These are phyloP conservation scores for Eremophila alpestris DNA, from an alignment of 2,797 vertebrate genomes.

Conservation along the genomic window DNA sequence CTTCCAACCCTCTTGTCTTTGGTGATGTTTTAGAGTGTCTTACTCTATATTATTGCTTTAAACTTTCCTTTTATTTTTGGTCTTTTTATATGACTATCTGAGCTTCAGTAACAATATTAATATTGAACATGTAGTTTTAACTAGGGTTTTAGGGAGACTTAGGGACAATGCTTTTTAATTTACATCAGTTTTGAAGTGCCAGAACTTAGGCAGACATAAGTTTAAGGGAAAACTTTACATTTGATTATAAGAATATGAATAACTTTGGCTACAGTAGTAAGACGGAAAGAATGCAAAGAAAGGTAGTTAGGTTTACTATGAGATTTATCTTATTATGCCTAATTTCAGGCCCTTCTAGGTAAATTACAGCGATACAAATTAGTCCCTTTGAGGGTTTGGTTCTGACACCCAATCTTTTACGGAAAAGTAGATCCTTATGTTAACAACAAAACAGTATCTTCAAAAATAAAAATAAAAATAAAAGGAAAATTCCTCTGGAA, in stretches of 20 bases:
- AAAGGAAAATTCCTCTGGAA: neutral
- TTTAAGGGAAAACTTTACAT: neutral
- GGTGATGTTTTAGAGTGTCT: neutral
- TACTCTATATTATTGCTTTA: neutral
- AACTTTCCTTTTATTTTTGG: neutral
- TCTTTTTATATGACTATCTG: neutral
- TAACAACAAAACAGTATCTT: neutral
- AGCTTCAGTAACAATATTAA: neutral
- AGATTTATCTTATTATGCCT: neutral
- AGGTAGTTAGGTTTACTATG: neutral
- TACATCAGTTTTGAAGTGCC: neutral
- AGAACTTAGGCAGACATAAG: neutral
- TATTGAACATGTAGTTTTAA: neutral
- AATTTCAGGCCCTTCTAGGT: neutral
- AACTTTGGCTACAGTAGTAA: neutral
- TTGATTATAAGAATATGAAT: neutral
- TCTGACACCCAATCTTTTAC: neutral
- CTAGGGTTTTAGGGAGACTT: neutral
- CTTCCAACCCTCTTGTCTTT: neutral
- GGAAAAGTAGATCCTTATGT: neutral
- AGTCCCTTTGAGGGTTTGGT: neutral
- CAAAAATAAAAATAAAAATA: neutral
- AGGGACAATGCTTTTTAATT: neutral
- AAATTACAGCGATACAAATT: neutral
- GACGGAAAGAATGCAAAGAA: neutral